Evolutionary conservation across 2,888 invertebrate species (phyloP).

Genomic region (Periphyllus acericola): DNA sequence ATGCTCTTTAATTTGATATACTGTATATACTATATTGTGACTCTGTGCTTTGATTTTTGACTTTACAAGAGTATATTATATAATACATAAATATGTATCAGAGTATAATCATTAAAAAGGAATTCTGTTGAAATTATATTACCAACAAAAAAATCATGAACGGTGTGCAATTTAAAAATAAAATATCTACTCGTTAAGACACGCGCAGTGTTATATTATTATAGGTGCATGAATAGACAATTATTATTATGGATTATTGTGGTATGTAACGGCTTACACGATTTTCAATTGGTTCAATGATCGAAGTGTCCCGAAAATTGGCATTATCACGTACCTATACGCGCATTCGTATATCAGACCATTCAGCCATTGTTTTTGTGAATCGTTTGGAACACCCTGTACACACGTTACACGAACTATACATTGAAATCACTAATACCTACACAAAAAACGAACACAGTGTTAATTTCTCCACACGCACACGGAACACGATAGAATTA

Average conservation of each 20-base stretch:
- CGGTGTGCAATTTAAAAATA: conserved; percentile 15
- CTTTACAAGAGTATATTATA: not conserved
- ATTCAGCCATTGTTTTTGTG: not conserved
- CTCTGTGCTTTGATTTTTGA: not conserved
- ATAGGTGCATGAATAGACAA: not conserved
- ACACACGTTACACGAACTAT: conserved; percentile 16
- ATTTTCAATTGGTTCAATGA: conserved; percentile 29
- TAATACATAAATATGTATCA: not conserved
- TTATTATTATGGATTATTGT: not conserved
- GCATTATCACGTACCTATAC: not conserved
- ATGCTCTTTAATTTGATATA: not conserved
- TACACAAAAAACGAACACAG: not conserved
- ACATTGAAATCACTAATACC: conserved; percentile 15
- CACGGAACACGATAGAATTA: not conserved
- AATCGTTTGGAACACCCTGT: conserved; percentile 13
- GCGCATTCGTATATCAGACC: not conserved
- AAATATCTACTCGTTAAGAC: not conserved
- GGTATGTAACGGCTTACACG: conserved; percentile 24
- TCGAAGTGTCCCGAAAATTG: conserved; percentile 39
- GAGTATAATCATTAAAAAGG: not conserved
- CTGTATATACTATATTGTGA: not conserved
- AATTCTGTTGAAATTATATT: not conserved
- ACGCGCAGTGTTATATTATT: not conserved
- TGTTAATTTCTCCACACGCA: not conserved
- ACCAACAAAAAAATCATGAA: conserved; percentile 4